Conservation (phyloP, 2,797 vertebrate genomes). For the Mus minutoides region DNA sequence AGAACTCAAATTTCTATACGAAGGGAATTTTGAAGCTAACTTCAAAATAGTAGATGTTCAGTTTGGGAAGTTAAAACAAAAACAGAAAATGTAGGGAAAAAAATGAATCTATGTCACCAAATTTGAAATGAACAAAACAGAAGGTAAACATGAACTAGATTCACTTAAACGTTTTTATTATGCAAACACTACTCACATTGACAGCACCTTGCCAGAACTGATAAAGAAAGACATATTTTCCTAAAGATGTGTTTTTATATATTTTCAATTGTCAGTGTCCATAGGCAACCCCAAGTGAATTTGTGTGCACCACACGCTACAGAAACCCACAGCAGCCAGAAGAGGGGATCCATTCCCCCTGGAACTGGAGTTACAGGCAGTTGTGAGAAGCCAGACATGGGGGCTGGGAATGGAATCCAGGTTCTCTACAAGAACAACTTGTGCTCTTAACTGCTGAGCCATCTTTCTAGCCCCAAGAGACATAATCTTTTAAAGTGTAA, state of each 20-base stretch:
- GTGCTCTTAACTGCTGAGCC: not conserved
- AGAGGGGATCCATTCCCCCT: not conserved
- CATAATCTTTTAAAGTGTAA: not conserved
- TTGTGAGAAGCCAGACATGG: not conserved
- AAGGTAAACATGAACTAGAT: not conserved
- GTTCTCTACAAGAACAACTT: not conserved
- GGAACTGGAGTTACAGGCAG: not conserved
- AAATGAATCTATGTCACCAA: not conserved
- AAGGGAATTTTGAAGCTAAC: not conserved
- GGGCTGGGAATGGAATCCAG: not conserved
- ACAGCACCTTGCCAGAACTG: not conserved
- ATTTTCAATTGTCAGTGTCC: not conserved
- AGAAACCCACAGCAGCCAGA: not conserved
- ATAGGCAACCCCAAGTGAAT: not conserved
- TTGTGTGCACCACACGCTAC: not conserved
- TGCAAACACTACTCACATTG: not conserved
- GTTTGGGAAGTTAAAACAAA: not conserved
- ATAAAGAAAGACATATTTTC: not conserved
- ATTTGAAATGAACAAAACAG: conserved; percentile 6
- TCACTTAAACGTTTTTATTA: not conserved
- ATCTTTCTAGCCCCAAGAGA: not conserved
- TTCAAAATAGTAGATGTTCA: not conserved
- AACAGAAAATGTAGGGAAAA: not conserved
- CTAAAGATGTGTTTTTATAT: not conserved
- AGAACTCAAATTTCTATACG: not conserved